Base-by-base conservation (phyloP, 2,797 vertebrate species). In the Danio choprae region DNA sequence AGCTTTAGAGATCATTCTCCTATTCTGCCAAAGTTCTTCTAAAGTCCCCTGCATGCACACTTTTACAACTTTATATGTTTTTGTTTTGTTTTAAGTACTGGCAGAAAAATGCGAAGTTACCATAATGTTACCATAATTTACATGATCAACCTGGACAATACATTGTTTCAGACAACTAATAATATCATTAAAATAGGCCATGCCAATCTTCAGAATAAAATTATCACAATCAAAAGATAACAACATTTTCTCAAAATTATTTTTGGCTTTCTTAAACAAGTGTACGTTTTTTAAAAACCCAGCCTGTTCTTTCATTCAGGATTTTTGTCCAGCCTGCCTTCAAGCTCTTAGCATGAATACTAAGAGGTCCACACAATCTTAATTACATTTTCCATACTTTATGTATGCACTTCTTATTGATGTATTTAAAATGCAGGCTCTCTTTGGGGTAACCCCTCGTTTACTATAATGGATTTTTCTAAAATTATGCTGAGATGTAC, bases 381-480 rank as follows among this genome's bases (percentile, higher is more conserved):
- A 84, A 85, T 87, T 65, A 75, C 85, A 86, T 78, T 75, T 79
- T 55, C 51, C 53, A 64, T 71, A 85, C 51, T 51, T 51, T 75
- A 83, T 76, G 85, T 80, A 81, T 79, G 70, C 44, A 51, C 29
- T 81, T 40, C 56, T 70, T 53, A 50, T 67, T 69, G 15, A 70
- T 18, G 20, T 55, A 80, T 71, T 51, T 67, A n/a, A 62, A 76
- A 72, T 41, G 55, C 46, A 60, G 20, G 59, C 68, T 79, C 22
- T 36, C 59, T 70, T 70, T 38, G 58, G 73, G 36, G 12, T 64
- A 53, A 58, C 46, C 79, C 36, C 50, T 62, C 60, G 29, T 74
- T 46, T 50, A 77, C 64, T 79, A 13, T 64, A 65, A 67, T 75
- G 56, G 18, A 22, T 79, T 13, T 29, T 16, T 56, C 15, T 67